Base-by-base conservation (phyloP, 2,888 invertebrate species). In the Metopia argyrocephala region DNA sequence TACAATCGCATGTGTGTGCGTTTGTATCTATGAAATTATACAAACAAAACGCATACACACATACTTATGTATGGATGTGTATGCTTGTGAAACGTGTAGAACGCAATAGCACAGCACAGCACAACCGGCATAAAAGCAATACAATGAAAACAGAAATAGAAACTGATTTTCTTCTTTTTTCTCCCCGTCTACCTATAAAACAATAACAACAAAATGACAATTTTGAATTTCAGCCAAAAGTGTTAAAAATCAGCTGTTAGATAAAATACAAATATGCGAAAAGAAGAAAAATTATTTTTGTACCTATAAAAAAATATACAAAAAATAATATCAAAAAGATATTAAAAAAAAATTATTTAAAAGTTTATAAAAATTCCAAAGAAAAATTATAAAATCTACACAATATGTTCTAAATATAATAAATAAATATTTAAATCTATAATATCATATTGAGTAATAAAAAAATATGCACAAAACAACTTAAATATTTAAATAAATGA, bases 11-110 rank as follows among this genome's bases (percentile, higher is more conserved):
- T 50, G 1, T 59, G 28, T 31, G 6, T 23, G 7, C 46, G 1
- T 18, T 57, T 50, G 20, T n/a, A n/a, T 23, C 61, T 38, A 25
- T 21, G 3, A 15, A n/a, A 50, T 68, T 75, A 54, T 76, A 71
- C 59, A 70, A 70, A 15, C 64, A 65, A 70, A 75, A n/a, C n/a
- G n/a, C n/a, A n/a, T n/a, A n/a, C n/a, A n/a, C n/a, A n/a, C n/a
- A n/a, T n/a, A n/a, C n/a, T n/a, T n/a, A n/a, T n/a, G n/a, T n/a
- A n/a, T n/a, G n/a, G n/a, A n/a, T n/a, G n/a, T n/a, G n/a, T n/a
- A n/a, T n/a, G n/a, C n/a, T n/a, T n/a, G 38, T 12, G 15, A 38
- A 12, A 38, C 31, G 31, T 12, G 31, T 31, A 31, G 12, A 2
- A 31, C 31, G 45, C 54, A 66, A 5, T 6, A 27, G 12, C 12